phyloP scores from a whole-genome alignment of 1,140 invertebrate genomes.

The Aethina tumida region DNA sequence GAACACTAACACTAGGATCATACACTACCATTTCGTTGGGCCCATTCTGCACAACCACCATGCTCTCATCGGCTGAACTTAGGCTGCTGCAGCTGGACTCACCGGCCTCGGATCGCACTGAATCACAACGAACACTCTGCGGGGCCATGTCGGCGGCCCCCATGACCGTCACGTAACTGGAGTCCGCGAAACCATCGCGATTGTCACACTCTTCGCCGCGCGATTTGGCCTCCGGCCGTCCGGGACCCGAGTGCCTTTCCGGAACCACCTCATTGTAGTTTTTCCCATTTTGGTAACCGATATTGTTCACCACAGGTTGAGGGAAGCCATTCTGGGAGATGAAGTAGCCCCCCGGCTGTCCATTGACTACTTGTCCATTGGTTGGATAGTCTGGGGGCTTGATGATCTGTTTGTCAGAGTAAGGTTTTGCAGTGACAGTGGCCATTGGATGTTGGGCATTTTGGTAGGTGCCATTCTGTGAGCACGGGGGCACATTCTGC shows the following conservation, averaged over 20 bases:
- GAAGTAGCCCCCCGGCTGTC: conserved; percentile 20
- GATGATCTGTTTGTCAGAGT: conserved; percentile 22
- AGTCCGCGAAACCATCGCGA: conserved; percentile 22
- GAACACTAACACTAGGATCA: conserved; percentile 33
- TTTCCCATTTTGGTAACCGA: conserved; percentile 25
- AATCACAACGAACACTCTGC: conserved; percentile 35
- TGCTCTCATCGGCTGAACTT: conserved; percentile 34
- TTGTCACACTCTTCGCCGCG: conserved; percentile 28
- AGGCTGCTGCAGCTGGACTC: conserved; percentile 40
- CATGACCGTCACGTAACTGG: conserved; percentile 29
- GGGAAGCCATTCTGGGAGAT: conserved; percentile 28
- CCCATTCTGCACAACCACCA: conserved; percentile 25
- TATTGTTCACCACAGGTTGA: conserved; percentile 21
- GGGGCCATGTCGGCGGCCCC: conserved; percentile 25
- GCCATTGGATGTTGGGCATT: conserved; percentile 27
- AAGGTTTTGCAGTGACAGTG: conserved; percentile 23
- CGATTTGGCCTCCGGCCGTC: conserved; percentile 20
- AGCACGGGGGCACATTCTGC: conserved; percentile 25
- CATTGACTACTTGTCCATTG: conserved; percentile 17
- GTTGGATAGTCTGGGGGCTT: conserved; percentile 18
- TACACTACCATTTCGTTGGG: conserved; percentile 33
- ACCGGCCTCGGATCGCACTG: conserved; percentile 38
- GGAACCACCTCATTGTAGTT: conserved; percentile 22
- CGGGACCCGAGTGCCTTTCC: conserved; percentile 23
- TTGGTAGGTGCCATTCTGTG: conserved; percentile 17